A percentile compares a stretch with the other conserved stretches of the same genome.
phyloP scores from a whole-genome alignment of 2,888 invertebrate species.

The Tetheella fluctuosa region DNA sequence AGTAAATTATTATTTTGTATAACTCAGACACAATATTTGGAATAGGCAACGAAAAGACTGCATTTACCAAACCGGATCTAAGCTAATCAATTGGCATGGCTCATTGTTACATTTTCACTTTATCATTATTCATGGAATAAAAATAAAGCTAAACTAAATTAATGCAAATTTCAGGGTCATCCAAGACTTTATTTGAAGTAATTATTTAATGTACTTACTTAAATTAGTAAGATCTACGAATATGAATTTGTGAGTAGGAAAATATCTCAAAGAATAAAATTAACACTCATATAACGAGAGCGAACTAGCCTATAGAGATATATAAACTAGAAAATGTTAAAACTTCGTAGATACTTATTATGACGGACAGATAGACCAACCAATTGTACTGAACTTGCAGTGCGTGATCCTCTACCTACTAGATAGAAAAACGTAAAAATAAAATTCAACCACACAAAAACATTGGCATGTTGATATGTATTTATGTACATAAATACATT shows the following conservation, averaged over 20 bases:
- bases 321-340: no score
- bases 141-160: neutral
- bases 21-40: no score
- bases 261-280: no score
- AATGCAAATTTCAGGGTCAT: neutral
- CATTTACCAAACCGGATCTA: neutral
- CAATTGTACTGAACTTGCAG: neutral
- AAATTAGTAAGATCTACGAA: no score
- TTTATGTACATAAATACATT: conserved; percentile 56
- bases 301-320: no score
- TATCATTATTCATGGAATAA: conserved; percentile 2
- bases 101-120: conserved; percentile 1
- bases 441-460: conserved; percentile 45
- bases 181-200: neutral
- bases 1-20: no score
- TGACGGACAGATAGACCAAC: neutral
- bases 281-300: no score
- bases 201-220: neutral
- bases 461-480: conserved; percentile 43
- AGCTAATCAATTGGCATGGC: neutral
- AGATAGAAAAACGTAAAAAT: conserved; percentile 30
- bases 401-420: conserved; percentile 8
- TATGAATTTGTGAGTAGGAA: no score
- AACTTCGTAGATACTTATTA: neutral
- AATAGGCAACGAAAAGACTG: neutral